Evolutionary conservation across 2,888 invertebrate genomes (phyloP).

Genomic region (Cactoblastis cactorum): DNA sequence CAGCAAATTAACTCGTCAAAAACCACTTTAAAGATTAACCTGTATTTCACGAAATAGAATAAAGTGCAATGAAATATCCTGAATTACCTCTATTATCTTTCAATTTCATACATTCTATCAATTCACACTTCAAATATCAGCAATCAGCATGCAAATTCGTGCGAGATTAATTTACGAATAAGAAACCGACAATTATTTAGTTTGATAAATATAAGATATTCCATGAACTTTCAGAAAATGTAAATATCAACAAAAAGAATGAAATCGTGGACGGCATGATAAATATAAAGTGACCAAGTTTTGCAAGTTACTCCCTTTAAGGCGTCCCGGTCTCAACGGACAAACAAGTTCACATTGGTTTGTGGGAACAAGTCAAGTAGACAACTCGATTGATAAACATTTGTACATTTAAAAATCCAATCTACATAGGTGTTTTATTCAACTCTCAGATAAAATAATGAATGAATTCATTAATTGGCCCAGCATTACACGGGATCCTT

Average conservation of each 20-base stretch:
- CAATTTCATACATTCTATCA: no score
- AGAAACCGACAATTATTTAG: no score
- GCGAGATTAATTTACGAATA: no score
- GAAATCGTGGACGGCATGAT: slow-evolving; percentile 2
- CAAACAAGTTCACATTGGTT: not conserved
- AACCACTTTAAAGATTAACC: not conserved
- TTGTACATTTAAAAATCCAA: not conserved
- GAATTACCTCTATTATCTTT: no score
- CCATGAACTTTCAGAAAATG: not conserved
- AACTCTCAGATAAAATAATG: no score
- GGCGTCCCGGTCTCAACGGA: not conserved
- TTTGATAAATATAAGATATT: no score
- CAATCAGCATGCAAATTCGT: no score
- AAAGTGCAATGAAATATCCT: not conserved
- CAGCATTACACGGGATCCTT: no score
- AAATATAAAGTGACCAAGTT: not conserved
- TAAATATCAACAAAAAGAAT: not conserved
- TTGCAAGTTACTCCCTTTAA: slow-evolving; percentile 14
- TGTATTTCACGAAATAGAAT: not conserved
- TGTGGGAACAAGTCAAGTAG: not conserved
- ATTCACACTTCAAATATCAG: no score
- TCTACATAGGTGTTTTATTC: no score
- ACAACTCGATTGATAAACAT: no score
- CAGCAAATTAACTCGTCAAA: slow-evolving; percentile 3
- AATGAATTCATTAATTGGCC: no score